Percentiles rank a stretch among this genome's conserved stretches.
These are phyloP conservation scores for Nycticebus coucang DNA, from an alignment of 2,113 vertebrate species.

Conservation along the genomic window DNA sequence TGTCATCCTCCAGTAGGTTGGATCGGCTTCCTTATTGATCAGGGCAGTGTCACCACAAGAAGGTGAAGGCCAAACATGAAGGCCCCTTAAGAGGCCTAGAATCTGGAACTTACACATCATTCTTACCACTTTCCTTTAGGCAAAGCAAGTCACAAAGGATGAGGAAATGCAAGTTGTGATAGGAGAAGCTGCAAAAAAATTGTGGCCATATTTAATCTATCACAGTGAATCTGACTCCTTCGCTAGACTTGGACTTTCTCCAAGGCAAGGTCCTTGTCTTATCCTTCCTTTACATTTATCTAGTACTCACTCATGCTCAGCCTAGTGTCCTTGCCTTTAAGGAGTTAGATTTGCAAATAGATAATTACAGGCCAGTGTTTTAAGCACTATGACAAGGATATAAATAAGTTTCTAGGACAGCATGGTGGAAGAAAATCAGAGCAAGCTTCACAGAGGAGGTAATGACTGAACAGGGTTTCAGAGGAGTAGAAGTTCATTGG, in stretches of 20 bases:
- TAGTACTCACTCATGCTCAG: background rate
- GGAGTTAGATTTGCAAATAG: constrained; percentile 1
- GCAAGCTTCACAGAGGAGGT: background rate
- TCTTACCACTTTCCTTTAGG: background rate
- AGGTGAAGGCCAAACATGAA: background rate
- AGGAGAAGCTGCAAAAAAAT: constrained; percentile 10
- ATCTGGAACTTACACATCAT: background rate
- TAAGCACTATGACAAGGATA: background rate
- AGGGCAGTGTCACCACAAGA: background rate
- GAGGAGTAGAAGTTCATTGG: background rate
- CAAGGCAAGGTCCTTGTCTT: constrained; percentile 56
- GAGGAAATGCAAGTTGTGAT: background rate
- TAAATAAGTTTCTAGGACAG: background rate
- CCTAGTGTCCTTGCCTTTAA: constrained; percentile 32
- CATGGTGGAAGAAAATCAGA: constrained; percentile 28
- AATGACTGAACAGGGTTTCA: background rate
- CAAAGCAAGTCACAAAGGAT: constrained; percentile 37
- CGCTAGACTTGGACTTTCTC: constrained; percentile 44
- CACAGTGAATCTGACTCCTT: constrained; percentile 21
- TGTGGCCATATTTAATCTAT: constrained; percentile 46
- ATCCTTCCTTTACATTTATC: constrained; percentile 49
- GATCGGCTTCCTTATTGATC: background rate
- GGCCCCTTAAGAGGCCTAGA: constrained; percentile 34
- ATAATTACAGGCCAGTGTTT: background rate
- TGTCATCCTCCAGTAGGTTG: constrained; percentile 9